Percentiles rank a stretch among this genome's conserved stretches.
These are phyloP conservation scores for Yponomeuta malinellus DNA, from an alignment of 2,888 invertebrate species.

Conservation along the genomic window DNA sequence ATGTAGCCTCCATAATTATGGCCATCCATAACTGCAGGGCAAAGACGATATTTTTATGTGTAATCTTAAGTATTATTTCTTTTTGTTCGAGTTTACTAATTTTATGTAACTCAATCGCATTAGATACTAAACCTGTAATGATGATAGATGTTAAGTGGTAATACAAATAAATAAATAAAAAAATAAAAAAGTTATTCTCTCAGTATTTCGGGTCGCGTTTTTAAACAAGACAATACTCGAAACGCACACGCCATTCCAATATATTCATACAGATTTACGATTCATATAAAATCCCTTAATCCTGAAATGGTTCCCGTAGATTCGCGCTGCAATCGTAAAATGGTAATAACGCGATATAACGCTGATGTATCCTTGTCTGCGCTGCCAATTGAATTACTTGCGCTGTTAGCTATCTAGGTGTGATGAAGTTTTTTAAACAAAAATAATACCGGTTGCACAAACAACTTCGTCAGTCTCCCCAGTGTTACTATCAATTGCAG, in stretches of 20 bases:
- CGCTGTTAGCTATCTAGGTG: background rate
- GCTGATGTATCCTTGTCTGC: background rate
- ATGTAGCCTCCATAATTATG: no score
- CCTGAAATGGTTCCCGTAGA: background rate
- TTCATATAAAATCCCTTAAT: background rate
- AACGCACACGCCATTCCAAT: background rate
- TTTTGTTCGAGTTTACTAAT: no score
- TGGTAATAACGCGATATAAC: slow-evolving; percentile 1
- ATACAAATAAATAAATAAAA: no score
- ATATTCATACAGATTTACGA: background rate
- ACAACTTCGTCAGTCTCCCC: background rate
- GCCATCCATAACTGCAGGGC: no score
- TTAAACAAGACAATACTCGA: background rate
- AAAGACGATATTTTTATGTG: no score
- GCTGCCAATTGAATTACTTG: background rate
- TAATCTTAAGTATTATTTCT: no score
- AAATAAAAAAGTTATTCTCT: no score
- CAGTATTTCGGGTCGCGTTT: no score
- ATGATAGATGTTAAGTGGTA: no score
- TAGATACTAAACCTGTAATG: no score
- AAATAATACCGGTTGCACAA: background rate
- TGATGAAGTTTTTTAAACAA: background rate
- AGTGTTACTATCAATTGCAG: no score
- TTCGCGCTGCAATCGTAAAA: background rate
- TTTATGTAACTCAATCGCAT: no score